Conservation (phyloP, 2,888 invertebrate species). For the Brachycybe producta region DNA sequence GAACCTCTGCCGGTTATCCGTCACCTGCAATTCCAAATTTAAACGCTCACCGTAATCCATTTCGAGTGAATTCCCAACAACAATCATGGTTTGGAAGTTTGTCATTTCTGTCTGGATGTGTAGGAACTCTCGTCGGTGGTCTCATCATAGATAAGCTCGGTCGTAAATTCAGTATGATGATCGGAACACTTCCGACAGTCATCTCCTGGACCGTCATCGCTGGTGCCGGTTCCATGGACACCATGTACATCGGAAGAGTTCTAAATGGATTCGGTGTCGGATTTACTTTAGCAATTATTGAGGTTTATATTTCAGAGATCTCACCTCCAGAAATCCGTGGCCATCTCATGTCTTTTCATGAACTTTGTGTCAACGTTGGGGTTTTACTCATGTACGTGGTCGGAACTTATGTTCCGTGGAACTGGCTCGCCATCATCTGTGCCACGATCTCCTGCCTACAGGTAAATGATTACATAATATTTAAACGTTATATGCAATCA, state of each 20-base stretch:
- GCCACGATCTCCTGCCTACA: slow-evolving; percentile 40
- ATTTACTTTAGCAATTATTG: slow-evolving; percentile 68
- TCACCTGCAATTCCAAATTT: background rate
- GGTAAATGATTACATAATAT: too few relatives aligned
- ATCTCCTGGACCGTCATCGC: background rate
- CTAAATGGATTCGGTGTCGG: slow-evolving; percentile 79
- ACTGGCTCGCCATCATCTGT: slow-evolving; percentile 62
- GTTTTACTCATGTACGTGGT: slow-evolving; percentile 59
- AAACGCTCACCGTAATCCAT: background rate
- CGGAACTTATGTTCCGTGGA: slow-evolving; percentile 69
- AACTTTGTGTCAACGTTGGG: slow-evolving; percentile 73
- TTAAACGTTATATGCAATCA: background rate
- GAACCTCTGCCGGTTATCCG: background rate
- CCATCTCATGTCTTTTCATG: slow-evolving; percentile 75
- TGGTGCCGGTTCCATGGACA: slow-evolving; percentile 37
- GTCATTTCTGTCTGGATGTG: background rate
- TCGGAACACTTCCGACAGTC: background rate
- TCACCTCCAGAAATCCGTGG: slow-evolving; percentile 84
- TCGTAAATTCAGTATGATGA: background rate
- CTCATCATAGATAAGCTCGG: background rate
- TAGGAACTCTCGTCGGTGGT: background rate
- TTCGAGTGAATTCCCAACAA: background rate
- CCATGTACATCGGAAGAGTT: slow-evolving; percentile 64
- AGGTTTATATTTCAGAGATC: slow-evolving; percentile 86
- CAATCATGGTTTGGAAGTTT: background rate